phyloP scores from a whole-genome alignment of 2,113 vertebrate genomes.

The Phalacrocorax carbo region DNA sequence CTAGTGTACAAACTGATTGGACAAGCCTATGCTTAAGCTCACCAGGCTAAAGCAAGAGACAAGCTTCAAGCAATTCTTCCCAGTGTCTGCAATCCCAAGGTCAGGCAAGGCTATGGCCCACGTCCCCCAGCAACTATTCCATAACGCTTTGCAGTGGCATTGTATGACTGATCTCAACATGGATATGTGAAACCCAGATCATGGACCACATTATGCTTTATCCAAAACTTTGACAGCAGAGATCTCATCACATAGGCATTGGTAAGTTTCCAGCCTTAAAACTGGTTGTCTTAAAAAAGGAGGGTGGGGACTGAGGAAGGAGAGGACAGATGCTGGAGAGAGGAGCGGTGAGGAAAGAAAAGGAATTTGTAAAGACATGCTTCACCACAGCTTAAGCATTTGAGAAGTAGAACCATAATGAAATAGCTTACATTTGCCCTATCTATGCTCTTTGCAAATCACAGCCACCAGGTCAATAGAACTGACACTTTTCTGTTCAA shows the following conservation, averaged over 20 bases:
- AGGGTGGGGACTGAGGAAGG: neutral
- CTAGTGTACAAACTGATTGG: neutral
- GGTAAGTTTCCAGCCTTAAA: neutral
- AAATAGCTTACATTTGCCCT: neutral
- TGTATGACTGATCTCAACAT: fast-evolving
- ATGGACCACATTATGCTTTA: fast-evolving
- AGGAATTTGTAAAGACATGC: neutral
- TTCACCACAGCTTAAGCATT: neutral
- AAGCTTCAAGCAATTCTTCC: neutral
- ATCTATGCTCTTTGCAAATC: neutral
- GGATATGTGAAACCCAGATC: fast-evolving
- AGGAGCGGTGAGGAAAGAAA: neutral
- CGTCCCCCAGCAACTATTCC: neutral
- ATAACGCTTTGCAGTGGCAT: neutral
- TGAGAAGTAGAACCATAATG: neutral
- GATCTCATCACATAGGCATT: neutral
- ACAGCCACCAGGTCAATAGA: neutral
- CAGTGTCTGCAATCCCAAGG: neutral
- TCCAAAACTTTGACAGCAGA: neutral
- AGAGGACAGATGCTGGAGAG: neutral
- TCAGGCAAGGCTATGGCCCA: neutral
- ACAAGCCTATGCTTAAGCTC: neutral
- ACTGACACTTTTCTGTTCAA: neutral
- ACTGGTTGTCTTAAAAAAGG: neutral
- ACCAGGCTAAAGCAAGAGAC: neutral